These are phyloP conservation scores for Catajapyx aquilonaris DNA, from an alignment of 1,140 invertebrate genomes.

Conservation along the genomic window DNA sequence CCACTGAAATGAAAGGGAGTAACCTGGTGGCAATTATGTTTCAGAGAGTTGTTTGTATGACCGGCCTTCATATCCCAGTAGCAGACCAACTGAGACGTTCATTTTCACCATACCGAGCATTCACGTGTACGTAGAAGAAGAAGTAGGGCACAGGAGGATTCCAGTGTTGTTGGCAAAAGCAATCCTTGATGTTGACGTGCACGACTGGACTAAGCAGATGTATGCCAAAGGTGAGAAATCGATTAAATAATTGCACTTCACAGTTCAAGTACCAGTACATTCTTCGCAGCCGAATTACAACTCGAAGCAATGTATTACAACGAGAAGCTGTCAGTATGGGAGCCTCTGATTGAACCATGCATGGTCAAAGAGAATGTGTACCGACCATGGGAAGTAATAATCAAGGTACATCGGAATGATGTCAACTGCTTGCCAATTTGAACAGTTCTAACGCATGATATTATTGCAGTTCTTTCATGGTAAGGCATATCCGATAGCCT, in stretches of 20 bases:
- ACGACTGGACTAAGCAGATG: constrained; percentile 41
- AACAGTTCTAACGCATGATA: no score
- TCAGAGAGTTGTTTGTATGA: background rate
- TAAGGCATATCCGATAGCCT: constrained; percentile 40
- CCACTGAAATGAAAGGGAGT: no score
- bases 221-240: constrained; percentile 14
- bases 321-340: constrained; percentile 46
- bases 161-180: constrained; percentile 28
- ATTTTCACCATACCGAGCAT: constrained; percentile 28
- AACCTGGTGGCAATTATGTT: no score
- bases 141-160: constrained; percentile 22
- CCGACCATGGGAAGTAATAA: constrained; percentile 45
- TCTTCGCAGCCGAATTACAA: constrained; percentile 24
- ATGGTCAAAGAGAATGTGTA: constrained; percentile 41
- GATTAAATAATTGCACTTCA: background rate
- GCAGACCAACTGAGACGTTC: constrained; percentile 26
- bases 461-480: no score
- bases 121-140: constrained; percentile 32
- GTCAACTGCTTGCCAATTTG: no score
- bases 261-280: constrained; percentile 7
- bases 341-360: constrained; percentile 54
- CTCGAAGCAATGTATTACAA: constrained; percentile 54
- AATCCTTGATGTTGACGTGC: constrained; percentile 30
- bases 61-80: constrained; percentile 3
- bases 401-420: no score